phyloP scores from a whole-genome alignment of 2,888 invertebrate genomes.

The Argyra leucocephala region DNA sequence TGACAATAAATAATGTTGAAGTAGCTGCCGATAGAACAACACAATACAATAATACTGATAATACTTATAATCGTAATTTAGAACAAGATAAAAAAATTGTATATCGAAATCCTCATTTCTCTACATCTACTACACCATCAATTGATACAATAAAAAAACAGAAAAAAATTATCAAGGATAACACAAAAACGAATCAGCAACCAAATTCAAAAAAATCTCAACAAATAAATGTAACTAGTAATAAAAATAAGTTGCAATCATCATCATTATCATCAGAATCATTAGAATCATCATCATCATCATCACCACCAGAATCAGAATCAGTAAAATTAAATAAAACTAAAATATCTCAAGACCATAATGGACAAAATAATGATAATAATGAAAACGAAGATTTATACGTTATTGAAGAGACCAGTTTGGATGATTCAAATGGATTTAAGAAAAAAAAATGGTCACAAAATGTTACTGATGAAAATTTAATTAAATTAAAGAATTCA shows the following conservation, averaged over 20 bases:
- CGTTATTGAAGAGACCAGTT: background rate
- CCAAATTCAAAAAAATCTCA: background rate
- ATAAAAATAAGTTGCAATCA: background rate
- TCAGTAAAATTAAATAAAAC: background rate
- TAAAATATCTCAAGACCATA: background rate
- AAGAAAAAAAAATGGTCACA: background rate
- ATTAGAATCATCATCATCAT: background rate
- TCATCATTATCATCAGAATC: background rate
- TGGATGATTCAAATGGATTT: conserved; percentile 1
- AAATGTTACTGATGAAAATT: background rate
- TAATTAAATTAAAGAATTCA: background rate
- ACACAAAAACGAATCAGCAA: background rate
- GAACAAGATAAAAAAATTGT: background rate
- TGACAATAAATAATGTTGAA: background rate
- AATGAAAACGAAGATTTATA: background rate
- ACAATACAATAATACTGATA: background rate
- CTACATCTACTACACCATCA: background rate
- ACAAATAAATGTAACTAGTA: background rate
- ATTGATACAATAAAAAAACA: background rate
- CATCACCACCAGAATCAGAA: background rate
- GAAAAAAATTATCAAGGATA: background rate
- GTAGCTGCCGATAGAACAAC: background rate
- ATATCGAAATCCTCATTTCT: background rate
- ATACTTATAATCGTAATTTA: background rate
- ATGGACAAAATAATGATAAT: background rate